phyloP scores from a whole-genome alignment of 2,888 invertebrate species.

The Leptogaster cylindrica region DNA sequence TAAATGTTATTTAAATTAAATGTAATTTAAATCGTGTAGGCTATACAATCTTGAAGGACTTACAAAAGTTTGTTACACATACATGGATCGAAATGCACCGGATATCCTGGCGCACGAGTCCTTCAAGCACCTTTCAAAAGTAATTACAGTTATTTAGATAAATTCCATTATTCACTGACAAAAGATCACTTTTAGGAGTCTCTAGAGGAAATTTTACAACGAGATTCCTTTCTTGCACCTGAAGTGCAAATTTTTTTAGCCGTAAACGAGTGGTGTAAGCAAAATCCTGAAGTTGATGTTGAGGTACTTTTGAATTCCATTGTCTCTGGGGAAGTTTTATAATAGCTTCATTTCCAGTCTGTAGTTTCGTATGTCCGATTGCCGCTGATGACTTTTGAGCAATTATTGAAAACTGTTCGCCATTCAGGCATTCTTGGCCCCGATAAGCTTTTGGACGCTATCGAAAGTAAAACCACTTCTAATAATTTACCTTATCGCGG shows the following conservation, averaged over 20 bases:
- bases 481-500: constrained; percentile 87
- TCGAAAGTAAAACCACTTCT: constrained; percentile 82
- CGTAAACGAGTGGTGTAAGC: constrained; percentile 84
- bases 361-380: constrained; percentile 75
- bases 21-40: constrained; percentile 53
- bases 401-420: constrained; percentile 86
- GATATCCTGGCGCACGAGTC: constrained; percentile 85
- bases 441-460: constrained; percentile 92
- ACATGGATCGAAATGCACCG: constrained; percentile 87
- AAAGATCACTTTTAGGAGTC: constrained; percentile 66
- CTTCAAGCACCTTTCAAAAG: constrained; percentile 83
- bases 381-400: constrained; percentile 85
- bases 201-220: constrained; percentile 80
- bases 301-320: constrained; percentile 51
- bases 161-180: not conserved
- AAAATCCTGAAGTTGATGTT: constrained; percentile 69
- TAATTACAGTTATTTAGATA: constrained; percentile 47
- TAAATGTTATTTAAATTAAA: not conserved
- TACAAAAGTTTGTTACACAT: constrained; percentile 83
- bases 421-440: constrained; percentile 86
- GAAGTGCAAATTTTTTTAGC: constrained; percentile 95
- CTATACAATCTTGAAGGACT: constrained; percentile 71
- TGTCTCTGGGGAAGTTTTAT: not conserved
- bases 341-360: constrained; percentile 59
- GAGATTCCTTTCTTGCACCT: constrained; percentile 95